Conservation (phyloP, 2,888 invertebrate genomes). For the Oscheius sp. region DNA sequence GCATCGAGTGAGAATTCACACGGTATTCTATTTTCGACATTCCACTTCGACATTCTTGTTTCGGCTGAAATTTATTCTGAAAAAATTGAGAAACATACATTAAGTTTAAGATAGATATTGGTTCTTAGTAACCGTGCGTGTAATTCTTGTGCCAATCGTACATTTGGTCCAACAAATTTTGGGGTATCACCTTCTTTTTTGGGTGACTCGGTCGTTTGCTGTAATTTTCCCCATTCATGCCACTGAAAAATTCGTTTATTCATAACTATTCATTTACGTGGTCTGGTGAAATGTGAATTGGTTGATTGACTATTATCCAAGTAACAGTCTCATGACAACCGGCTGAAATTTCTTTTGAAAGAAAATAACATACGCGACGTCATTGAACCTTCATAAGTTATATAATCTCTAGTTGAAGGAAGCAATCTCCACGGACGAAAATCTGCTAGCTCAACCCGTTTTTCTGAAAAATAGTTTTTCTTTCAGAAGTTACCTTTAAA, state of each 20-base stretch:
- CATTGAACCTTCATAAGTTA: conserved; percentile 80
- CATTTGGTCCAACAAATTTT: conserved; percentile 84
- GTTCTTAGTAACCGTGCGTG: conserved; percentile 92
- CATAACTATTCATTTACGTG: conserved; percentile 78
- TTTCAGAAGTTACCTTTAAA: conserved; percentile 35
- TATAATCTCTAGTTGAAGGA: conserved; percentile 54
- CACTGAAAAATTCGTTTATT: conserved; percentile 40
- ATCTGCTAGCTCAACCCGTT: conserved; percentile 52
- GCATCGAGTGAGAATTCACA: neutral
- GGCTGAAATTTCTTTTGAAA: no score
- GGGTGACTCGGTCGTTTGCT: conserved; percentile 33
- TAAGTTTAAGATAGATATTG: conserved; percentile 86
- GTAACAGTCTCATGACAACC: conserved; percentile 76
- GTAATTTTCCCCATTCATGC: conserved; percentile 52
- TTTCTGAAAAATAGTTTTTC: conserved; percentile 31
- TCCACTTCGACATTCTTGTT: conserved; percentile 6
- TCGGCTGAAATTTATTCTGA: conserved; percentile 8
- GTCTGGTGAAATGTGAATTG: conserved; percentile 91
- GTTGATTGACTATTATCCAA: conserved; percentile 97
- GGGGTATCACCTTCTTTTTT: conserved; percentile 41
- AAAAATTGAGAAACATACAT: neutral
- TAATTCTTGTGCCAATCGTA: conserved; percentile 87
- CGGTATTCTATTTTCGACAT: conserved; percentile 8
- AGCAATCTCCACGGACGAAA: conserved; percentile 58
- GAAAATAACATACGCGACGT: no score